Conservation (phyloP, 2,113 vertebrate species). For the Camelus bactrianus region DNA sequence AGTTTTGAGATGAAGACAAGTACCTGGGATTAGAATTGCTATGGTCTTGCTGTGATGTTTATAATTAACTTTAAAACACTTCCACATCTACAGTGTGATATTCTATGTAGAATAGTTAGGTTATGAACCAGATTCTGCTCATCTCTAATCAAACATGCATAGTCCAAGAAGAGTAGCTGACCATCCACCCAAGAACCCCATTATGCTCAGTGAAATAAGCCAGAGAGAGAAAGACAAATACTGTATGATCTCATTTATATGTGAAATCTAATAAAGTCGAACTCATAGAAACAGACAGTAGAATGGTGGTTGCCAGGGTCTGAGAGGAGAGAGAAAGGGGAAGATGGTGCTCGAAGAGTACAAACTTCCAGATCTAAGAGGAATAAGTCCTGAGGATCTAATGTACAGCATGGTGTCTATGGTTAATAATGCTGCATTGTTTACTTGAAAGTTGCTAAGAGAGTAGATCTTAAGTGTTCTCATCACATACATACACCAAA, state of each 20-base stretch:
- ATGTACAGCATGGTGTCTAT: not conserved
- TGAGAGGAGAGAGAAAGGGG: not conserved
- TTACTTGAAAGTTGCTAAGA: not conserved
- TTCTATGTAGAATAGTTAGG: not conserved
- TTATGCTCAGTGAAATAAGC: not conserved
- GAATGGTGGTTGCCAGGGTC: not conserved
- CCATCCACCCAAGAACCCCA: not conserved
- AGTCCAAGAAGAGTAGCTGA: not conserved
- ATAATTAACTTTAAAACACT: not conserved
- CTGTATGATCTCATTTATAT: not conserved
- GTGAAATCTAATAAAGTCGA: not conserved
- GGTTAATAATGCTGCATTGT: not conserved
- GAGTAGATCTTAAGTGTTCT: not conserved
- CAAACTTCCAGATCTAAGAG: not conserved
- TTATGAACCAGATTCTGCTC: not conserved
- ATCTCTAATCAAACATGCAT: not conserved
- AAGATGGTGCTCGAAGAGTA: not conserved
- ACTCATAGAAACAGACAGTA: not conserved
- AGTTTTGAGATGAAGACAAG: not conserved
- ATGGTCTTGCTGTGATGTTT: not conserved
- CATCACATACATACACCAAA: not conserved
- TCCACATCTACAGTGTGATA: not conserved
- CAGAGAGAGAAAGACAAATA: not conserved
- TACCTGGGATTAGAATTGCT: not conserved
- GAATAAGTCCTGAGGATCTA: not conserved